Evolutionary conservation across 64 coral and sea anemone species (phyloP).

Genomic region (Trachythela sp.): DNA sequence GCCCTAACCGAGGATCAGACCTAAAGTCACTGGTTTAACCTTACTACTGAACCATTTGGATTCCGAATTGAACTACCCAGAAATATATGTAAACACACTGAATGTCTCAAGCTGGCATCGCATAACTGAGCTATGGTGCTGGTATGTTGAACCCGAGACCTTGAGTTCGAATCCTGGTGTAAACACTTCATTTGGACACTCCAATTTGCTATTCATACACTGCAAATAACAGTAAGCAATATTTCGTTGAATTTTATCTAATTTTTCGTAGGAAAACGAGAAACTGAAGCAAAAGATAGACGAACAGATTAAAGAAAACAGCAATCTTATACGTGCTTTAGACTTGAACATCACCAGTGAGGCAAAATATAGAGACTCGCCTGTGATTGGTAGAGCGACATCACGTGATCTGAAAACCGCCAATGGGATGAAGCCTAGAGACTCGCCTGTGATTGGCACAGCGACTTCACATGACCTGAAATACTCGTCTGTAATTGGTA

Average conservation of each 20-base stretch:
- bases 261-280: background rate
- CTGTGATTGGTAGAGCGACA: background rate
- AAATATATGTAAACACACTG: too few species aligned
- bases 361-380: background rate
- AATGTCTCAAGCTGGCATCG: too few species aligned
- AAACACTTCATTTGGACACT: too few species aligned
- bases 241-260: background rate
- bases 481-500: background rate
- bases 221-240: too few species aligned
- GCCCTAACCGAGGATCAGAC: too few species aligned
- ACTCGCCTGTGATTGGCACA: constrained; percentile 9
- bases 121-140: too few species aligned
- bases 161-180: too few species aligned
- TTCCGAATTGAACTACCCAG: too few species aligned
- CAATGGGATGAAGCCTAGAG: background rate
- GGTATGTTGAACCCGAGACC: too few species aligned
- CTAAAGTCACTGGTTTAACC: too few species aligned
- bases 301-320: background rate
- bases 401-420: background rate
- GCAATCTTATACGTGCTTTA: background rate
- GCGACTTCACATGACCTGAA: constrained; percentile 13
- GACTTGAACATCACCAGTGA: background rate
- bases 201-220: too few species aligned
- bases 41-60: too few species aligned
- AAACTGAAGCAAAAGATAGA: background rate